Conservation (phyloP, 2,797 vertebrate species). For the Octomys mimax region DNA sequence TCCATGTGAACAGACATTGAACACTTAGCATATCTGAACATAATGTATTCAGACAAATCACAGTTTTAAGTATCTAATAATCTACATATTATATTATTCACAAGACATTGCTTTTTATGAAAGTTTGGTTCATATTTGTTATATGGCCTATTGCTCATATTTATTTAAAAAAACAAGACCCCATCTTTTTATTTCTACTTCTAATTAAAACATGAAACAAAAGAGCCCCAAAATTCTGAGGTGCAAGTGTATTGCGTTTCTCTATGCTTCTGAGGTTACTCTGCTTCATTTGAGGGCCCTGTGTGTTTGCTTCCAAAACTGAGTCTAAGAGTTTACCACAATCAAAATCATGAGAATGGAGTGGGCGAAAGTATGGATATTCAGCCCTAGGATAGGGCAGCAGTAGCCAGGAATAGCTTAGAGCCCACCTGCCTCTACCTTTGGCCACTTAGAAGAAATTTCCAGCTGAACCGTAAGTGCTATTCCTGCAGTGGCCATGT, state of each 20-base stretch:
- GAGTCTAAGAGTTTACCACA: neutral
- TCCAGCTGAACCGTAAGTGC: neutral
- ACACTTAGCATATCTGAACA: constrained; percentile 6
- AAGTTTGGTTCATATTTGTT: constrained; percentile 30
- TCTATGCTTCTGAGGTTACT: constrained; percentile 3
- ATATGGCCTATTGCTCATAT: neutral
- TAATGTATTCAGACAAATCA: constrained; percentile 32
- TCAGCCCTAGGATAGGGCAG: neutral
- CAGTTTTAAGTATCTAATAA: constrained; percentile 35
- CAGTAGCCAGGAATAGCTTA: neutral
- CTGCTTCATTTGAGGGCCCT: neutral
- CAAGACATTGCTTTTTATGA: constrained; percentile 41
- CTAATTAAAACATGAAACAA: neutral
- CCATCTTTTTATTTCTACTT: constrained; percentile 47
- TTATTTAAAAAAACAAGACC: constrained; percentile 50
- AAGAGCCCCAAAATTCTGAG: neutral
- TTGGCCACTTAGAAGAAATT: constrained; percentile 32
- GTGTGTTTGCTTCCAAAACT: neutral
- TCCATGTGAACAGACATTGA: constrained; percentile 33
- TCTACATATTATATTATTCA: neutral
- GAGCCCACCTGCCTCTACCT: neutral
- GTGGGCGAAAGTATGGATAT: neutral
- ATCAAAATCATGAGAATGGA: neutral
- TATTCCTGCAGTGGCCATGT: neutral
- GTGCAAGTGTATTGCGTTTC: constrained; percentile 43